Conservation (phyloP, 2,888 invertebrate genomes). For the Erebia aethiops region DNA sequence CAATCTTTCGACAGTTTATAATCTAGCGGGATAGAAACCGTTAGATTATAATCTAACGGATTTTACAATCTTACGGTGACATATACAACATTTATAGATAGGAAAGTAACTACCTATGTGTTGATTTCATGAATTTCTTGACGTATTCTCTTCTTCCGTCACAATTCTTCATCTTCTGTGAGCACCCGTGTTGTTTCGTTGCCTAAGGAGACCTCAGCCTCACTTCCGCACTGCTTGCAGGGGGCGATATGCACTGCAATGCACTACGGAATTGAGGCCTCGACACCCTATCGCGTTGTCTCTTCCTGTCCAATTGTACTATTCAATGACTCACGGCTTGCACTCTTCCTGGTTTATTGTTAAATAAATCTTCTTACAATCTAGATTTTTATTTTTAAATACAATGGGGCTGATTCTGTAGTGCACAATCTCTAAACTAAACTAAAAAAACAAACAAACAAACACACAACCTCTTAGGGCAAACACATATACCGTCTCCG, state of each 20-base stretch:
- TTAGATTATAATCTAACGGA: no score
- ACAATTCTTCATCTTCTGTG: conserved; percentile 14
- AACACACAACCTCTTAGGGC: no score
- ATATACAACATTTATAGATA: no score
- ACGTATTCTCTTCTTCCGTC: neutral
- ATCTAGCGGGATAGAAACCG: no score
- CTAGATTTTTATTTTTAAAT: no score
- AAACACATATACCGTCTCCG: no score
- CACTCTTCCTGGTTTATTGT: conserved; percentile 16
- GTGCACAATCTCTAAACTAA: no score
- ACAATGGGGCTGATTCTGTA: no score
- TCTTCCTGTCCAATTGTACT: conserved; percentile 42
- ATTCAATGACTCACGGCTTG: conserved; percentile 23
- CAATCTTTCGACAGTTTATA: no score
- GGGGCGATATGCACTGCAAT: conserved; percentile 93
- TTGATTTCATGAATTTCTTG: neutral
- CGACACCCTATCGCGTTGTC: conserved; percentile 72
- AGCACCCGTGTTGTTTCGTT: conserved; percentile 48
- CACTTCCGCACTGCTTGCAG: conserved; percentile 98
- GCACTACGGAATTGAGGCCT: conserved; percentile 97
- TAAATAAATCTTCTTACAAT: neutral
- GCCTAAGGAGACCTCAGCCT: conserved; percentile 83
- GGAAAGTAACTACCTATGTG: no score
- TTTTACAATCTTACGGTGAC: no score
- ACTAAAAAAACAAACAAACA: no score